Evolutionary conservation across 2,113 vertebrate species (phyloP).

Genomic region (Brevimyrus niger): DNA sequence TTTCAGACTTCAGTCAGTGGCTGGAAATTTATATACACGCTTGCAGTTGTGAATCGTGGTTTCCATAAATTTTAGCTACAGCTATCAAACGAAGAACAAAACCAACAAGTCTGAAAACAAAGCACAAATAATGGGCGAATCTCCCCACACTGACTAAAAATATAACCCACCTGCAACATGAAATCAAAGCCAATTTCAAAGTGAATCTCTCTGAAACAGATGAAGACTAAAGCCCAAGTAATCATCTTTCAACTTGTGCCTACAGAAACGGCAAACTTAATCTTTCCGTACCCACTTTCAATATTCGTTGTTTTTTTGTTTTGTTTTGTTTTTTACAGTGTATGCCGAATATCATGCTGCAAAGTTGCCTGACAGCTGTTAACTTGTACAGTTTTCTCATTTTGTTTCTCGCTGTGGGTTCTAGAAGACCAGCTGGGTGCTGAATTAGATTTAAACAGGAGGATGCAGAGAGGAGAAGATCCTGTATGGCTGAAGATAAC

Average conservation of each 20-base stretch:
- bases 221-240: slow-evolving; percentile 92
- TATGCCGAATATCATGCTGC: not conserved
- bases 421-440: slow-evolving; percentile 92
- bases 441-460: slow-evolving; percentile 93
- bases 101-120: slow-evolving; percentile 88
- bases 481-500: slow-evolving; percentile 83
- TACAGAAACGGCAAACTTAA: not conserved
- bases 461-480: slow-evolving; percentile 91
- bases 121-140: slow-evolving; percentile 87
- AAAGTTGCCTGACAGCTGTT: not conserved
- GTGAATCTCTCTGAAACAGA: slow-evolving; percentile 55
- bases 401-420: slow-evolving; percentile 57
- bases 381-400: not conserved
- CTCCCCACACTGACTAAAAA: slow-evolving; percentile 78
- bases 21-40: not conserved
- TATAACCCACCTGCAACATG: slow-evolving; percentile 93
- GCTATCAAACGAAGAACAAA: slow-evolving; percentile 96
- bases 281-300: not conserved
- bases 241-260: slow-evolving; percentile 16
- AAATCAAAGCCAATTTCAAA: slow-evolving; percentile 79
- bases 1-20: not conserved
- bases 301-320: not conserved
- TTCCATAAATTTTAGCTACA: slow-evolving; percentile 66
- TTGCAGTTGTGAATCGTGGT: not conserved
- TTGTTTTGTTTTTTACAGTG: not conserved